Base-by-base conservation (phyloP, 2,797 vertebrate species). In the Arctocebus calabarensis region DNA sequence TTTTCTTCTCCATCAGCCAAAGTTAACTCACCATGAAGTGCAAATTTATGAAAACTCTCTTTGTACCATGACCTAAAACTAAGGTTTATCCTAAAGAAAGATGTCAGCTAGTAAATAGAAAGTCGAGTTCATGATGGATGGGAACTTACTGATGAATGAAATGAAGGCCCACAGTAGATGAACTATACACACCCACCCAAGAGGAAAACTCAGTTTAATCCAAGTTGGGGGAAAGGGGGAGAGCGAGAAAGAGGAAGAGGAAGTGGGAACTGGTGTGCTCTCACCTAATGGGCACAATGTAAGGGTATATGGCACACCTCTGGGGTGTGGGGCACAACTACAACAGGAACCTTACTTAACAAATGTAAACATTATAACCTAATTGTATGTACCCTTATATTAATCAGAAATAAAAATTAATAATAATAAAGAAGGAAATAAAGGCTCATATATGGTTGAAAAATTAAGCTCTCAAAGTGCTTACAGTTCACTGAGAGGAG, bases 11-110 rank as follows among this genome's bases (percentile, higher is more conserved):
- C 71, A 64, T 84, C 55, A 73, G 86, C 79, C 90, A 97, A 96
- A 92, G 71, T 84, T 96, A 96, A 95, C 79, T 94, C 48, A 84
- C 78, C 55, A 20, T 89, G 48, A 96, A 81, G 37, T 91, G n/a
- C 43, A 91, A 88, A 91, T 88, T 89, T 91, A 88, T 96, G 94
- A 96, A 96, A 79, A 96, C 75, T 77, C 45, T 85, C 75, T 94
- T 94, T 97, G 95, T 96, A 75, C 25, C 29, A 64, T 82, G 93
- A 88, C 88, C 43, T 81, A 75, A 94, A 94, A 95, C 9, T 23
- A 23, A 84, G 27, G 59, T 95, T 96, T 94, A 95, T 70, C 19
- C 71, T 96, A 82, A 95, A 93, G 94, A 88, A 95, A 93, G 59
- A 84, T 68, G 68, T 61, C 74, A 94, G 43, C 34, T 78, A 86